These are phyloP conservation scores for Homarus gammarus DNA, from an alignment of 2,888 invertebrate genomes.

Conservation along the genomic window DNA sequence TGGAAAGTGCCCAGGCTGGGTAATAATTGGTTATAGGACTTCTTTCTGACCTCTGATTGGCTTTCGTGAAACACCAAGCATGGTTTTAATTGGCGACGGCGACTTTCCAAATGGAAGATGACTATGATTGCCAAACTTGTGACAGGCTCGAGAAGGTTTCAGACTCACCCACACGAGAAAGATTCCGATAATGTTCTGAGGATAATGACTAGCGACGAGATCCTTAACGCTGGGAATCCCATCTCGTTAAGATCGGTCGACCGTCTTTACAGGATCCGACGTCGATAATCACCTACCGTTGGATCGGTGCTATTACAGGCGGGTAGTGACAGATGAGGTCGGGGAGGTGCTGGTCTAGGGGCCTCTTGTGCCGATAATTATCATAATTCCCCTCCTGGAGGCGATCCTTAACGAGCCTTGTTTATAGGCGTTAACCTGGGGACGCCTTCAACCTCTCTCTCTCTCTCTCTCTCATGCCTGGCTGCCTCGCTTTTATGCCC, in stretches of 20 bases:
- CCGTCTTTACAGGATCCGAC: background rate
- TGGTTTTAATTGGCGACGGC: background rate
- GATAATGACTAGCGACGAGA: background rate
- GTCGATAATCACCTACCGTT: slow-evolving; percentile 7
- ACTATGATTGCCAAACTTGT: background rate
- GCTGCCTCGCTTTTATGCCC: no score
- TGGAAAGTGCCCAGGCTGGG: background rate
- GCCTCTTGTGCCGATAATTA: slow-evolving; percentile 57
- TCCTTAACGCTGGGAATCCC: slow-evolving; percentile 2
- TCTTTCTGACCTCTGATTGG: background rate
- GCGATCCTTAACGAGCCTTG: slow-evolving; percentile 61
- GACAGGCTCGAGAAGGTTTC: background rate
- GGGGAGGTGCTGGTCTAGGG: slow-evolving; percentile 31
- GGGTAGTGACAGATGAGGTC: slow-evolving; percentile 43
- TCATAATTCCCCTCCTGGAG: slow-evolving; percentile 42
- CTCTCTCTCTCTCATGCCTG: background rate
- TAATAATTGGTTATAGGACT: background rate
- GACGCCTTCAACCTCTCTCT: background rate
- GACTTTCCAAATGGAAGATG: background rate
- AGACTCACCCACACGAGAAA: no score
- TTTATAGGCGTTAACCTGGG: slow-evolving; percentile 62
- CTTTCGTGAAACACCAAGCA: background rate
- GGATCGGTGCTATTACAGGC: slow-evolving; percentile 45
- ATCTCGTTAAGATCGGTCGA: background rate
- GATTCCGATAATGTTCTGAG: background rate